phyloP scores from a whole-genome alignment of 1,140 invertebrate genomes.

The Drosophila pseudoobscura region DNA sequence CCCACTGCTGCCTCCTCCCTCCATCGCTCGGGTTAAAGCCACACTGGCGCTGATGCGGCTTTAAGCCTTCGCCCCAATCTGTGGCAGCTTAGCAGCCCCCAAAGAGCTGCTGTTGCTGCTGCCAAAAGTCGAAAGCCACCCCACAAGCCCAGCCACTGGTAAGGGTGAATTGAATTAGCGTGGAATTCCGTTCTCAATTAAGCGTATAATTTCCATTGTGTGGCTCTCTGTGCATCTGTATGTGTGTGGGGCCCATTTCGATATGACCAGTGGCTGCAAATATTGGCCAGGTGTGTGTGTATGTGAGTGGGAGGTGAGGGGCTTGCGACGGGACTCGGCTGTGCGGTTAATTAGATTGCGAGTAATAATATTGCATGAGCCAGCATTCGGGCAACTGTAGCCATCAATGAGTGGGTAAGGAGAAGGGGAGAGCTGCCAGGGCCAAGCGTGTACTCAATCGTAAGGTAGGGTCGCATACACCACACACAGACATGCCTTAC shows the following conservation, averaged over 20 bases:
- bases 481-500: background rate
- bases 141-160: background rate
- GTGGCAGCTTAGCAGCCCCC: slow-evolving; percentile 10
- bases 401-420: slow-evolving; percentile 1
- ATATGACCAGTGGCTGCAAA: slow-evolving; percentile 38
- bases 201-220: slow-evolving; percentile 53
- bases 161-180: slow-evolving; percentile 69
- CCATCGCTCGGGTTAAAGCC: background rate
- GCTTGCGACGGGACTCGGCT: slow-evolving; percentile 13
- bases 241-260: slow-evolving; percentile 12
- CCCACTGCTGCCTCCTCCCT: too few relatives aligned
- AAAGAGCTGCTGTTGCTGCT: background rate
- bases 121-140: slow-evolving; percentile 7
- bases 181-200: slow-evolving; percentile 74
- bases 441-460: background rate
- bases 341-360: slow-evolving; percentile 75
- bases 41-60: background rate
- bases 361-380: slow-evolving; percentile 72
- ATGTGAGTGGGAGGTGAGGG: background rate
- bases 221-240: slow-evolving; percentile 7
- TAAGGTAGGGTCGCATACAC: slow-evolving; percentile 1
- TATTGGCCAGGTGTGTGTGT: slow-evolving; percentile 41
- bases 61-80: slow-evolving; percentile 8
- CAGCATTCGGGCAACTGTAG: slow-evolving; percentile 26
- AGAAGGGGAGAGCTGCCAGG: background rate